These are phyloP conservation scores for Pygoscelis antarcticus DNA, from an alignment of 2,113 vertebrate genomes.

Conservation along the genomic window DNA sequence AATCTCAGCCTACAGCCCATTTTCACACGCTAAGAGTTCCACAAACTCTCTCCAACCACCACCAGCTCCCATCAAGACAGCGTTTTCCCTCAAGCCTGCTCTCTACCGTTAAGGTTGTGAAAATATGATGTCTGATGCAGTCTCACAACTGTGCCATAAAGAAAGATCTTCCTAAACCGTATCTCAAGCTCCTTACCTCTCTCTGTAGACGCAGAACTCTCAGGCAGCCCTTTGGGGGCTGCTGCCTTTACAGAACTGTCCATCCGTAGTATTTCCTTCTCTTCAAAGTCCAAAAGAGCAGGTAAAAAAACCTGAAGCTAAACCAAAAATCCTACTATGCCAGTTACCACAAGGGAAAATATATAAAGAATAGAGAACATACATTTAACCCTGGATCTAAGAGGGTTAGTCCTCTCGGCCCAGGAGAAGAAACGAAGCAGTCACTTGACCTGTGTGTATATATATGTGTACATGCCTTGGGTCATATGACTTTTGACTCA, in stretches of 20 bases:
- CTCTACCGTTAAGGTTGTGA: too few relatives aligned
- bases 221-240: neutral
- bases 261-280: neutral
- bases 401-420: neutral
- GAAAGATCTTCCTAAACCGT: neutral
- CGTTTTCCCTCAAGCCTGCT: neutral
- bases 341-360: neutral
- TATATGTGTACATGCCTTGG: neutral
- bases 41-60: neutral
- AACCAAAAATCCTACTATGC: neutral
- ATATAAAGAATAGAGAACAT: neutral
- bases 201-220: neutral
- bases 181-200: neutral
- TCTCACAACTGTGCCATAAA: neutral
- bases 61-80: neutral
- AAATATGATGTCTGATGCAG: neutral
- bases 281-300: neutral
- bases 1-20: neutral
- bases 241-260: neutral
- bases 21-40: neutral
- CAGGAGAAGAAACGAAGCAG: neutral
- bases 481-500: conserved; percentile 5
- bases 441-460: neutral
- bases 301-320: neutral
- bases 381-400: neutral